A percentile compares a stretch with the other conserved stretches of the same genome.
Evolutionary conservation across 2,888 invertebrate species (phyloP).

Genomic region (Ptychoptera contaminata): DNA sequence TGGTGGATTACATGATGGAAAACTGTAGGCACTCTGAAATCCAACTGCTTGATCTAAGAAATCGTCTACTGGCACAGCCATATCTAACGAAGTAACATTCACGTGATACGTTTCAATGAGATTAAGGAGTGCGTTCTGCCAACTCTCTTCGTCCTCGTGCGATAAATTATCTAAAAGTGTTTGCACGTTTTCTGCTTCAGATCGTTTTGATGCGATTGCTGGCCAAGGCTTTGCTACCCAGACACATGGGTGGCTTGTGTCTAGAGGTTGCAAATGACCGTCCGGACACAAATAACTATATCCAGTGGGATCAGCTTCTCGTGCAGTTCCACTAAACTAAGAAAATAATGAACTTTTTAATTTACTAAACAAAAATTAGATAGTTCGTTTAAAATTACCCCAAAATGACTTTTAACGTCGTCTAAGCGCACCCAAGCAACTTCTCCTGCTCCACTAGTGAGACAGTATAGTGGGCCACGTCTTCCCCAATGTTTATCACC

Average conservation of each 20-base stretch:
- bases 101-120: constrained; percentile 43
- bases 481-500: constrained; percentile 72
- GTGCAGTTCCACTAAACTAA: constrained; percentile 25
- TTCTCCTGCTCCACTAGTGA: constrained; percentile 63
- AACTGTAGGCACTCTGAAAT: constrained; percentile 49
- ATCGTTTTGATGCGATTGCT: constrained; percentile 40
- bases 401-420: constrained; percentile 49
- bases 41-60: constrained; percentile 46
- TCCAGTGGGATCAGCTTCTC: constrained; percentile 30
- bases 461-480: constrained; percentile 63
- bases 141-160: constrained; percentile 27
- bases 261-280: constrained; percentile 45
- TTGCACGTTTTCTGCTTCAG: constrained; percentile 35
- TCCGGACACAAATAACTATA: constrained; percentile 64
- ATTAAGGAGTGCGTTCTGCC: constrained; percentile 42
- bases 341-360: constrained; percentile 1
- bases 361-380: constrained; percentile 1
- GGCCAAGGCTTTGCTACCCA: constrained; percentile 73
- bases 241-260: constrained; percentile 45
- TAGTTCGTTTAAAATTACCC: constrained; percentile 30
- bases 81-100: constrained; percentile 36
- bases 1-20: constrained; percentile 50
- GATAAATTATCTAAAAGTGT: constrained; percentile 31
- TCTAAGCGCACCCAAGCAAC: constrained; percentile 66
- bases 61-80: constrained; percentile 46